phyloP scores from a whole-genome alignment of 1,140 invertebrate species.

The Lepidostoma basale region DNA sequence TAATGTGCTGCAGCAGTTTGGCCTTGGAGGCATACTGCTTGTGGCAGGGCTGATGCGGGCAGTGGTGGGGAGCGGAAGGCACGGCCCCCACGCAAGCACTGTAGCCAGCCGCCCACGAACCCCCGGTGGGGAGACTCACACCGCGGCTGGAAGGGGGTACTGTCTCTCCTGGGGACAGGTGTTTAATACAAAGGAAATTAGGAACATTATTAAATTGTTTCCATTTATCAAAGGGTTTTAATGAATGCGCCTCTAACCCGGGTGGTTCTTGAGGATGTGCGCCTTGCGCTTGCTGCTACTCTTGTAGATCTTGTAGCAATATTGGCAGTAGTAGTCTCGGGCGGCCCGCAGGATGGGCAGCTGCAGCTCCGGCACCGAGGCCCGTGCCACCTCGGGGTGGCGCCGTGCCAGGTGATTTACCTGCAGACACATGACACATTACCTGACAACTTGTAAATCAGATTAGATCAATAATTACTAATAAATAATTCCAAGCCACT shows the following conservation, averaged over 20 bases:
- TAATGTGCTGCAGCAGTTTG: conserved; percentile 76
- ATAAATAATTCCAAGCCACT: conserved; percentile 9
- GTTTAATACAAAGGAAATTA: not conserved
- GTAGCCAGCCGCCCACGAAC: not conserved
- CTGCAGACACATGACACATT: not conserved
- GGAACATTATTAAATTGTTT: not conserved
- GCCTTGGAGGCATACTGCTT: conserved; percentile 85
- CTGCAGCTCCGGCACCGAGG: conserved; percentile 81
- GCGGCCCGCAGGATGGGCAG: conserved; percentile 81
- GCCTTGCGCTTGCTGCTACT: conserved; percentile 84
- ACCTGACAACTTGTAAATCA: not conserved
- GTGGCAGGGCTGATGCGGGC: conserved; percentile 74
- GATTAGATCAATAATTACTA: not conserved
- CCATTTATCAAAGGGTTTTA: not conserved
- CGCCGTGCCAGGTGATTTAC: conserved; percentile 85
- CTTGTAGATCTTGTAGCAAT: conserved; percentile 88
- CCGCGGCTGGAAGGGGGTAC: conserved; percentile 68
- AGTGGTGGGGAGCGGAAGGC: conserved; percentile 75
- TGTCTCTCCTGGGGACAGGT: conserved; percentile 32
- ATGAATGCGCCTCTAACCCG: conserved; percentile 63
- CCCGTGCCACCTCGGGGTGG: conserved; percentile 77
- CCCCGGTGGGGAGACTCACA: not conserved
- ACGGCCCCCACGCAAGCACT: conserved; percentile 68
- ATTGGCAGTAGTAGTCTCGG: conserved; percentile 83
- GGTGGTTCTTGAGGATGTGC: conserved; percentile 87